Evolutionary conservation across 2,888 invertebrate genomes (phyloP).

Genomic region (Spilarctia lutea): DNA sequence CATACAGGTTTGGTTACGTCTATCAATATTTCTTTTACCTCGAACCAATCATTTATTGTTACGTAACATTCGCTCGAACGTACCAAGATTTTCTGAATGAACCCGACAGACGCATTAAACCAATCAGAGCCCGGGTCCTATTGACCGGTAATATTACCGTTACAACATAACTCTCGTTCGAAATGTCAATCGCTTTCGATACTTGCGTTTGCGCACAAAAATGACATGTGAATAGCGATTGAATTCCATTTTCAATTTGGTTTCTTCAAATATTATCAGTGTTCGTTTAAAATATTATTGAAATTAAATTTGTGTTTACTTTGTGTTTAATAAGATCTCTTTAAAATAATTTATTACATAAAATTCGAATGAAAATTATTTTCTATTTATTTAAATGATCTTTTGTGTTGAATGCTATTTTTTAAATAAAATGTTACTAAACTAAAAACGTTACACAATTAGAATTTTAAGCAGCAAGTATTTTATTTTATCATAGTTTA

Average conservation of each 20-base stretch:
- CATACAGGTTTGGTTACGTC: neutral
- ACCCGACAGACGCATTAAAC: slow-evolving; percentile 38
- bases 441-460: neutral
- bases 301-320: neutral
- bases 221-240: slow-evolving; percentile 15
- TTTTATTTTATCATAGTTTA: neutral
- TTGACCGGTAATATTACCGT: slow-evolving; percentile 48
- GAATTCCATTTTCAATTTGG: slow-evolving; percentile 31
- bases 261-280: neutral
- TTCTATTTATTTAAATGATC: neutral
- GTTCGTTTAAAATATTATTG: neutral
- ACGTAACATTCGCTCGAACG: slow-evolving; percentile 10
- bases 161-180: slow-evolving; percentile 56
- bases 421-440: neutral
- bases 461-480: neutral
- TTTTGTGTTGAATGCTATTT: neutral
- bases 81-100: slow-evolving; percentile 33
- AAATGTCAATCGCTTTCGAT: slow-evolving; percentile 72
- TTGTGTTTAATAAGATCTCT: neutral
- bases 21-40: neutral
- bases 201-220: slow-evolving; percentile 44
- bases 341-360: neutral
- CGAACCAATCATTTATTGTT: slow-evolving; percentile 5
- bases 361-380: neutral
- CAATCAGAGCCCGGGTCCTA: slow-evolving; percentile 46